A percentile compares a stretch with the other conserved stretches of the same genome.
These are phyloP conservation scores for Leptopterna dolabrata DNA, from an alignment of 2,888 invertebrate genomes.

Conservation along the genomic window DNA sequence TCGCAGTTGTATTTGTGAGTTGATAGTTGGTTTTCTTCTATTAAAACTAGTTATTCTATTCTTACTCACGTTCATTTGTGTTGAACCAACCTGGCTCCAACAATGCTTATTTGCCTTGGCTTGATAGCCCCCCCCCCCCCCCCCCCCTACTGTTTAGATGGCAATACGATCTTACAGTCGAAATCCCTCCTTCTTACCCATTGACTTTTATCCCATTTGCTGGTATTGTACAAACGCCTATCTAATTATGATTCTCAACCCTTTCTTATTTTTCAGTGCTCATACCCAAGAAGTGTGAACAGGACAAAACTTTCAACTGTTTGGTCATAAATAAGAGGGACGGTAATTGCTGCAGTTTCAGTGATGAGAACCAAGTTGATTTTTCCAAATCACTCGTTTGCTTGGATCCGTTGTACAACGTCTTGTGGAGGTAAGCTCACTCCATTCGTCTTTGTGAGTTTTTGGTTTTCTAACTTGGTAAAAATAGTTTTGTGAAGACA, in stretches of 20 bases:
- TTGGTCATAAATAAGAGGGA: constrained; percentile 90
- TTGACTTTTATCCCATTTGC: too few species aligned
- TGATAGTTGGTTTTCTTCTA: background rate
- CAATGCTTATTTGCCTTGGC: too few species aligned
- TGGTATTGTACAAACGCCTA: background rate
- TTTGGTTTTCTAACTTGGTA: background rate
- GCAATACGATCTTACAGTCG: too few species aligned
- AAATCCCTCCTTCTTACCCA: too few species aligned
- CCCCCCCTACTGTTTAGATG: too few species aligned
- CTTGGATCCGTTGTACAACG: constrained; percentile 92
- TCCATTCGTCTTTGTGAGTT: background rate
- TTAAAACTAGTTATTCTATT: too few species aligned
- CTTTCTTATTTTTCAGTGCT: constrained; percentile 73
- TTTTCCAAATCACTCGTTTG: constrained; percentile 81
- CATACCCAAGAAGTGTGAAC: constrained; percentile 82
- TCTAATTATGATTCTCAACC: background rate
- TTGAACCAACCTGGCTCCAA: background rate
- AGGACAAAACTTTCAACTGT: constrained; percentile 81
- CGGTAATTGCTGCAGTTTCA: constrained; percentile 88
- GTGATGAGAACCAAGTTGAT: constrained; percentile 84
- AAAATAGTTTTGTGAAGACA: too few species aligned
- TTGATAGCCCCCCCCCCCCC: too few species aligned
- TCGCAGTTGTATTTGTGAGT: constrained; percentile 82
- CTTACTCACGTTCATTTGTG: background rate
- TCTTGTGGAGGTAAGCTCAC: constrained; percentile 84